Base-by-base conservation (phyloP, 1,140 invertebrate species). In the Lethocerus indicus region DNA sequence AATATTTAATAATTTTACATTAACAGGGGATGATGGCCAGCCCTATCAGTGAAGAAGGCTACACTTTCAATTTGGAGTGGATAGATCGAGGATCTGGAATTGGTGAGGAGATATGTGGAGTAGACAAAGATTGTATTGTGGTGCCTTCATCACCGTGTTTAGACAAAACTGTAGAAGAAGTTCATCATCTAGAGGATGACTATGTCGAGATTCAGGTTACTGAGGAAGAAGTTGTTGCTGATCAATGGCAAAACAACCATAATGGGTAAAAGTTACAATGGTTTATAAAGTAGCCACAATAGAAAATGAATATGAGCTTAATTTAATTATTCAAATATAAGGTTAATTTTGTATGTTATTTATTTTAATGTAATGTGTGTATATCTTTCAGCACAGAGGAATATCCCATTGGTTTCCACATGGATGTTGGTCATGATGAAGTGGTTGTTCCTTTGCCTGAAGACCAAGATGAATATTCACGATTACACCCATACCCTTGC, bases 391-490 rank as follows among this genome's bases (percentile, higher is more conserved):
- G 44, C n/a, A 14, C 43, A 14, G 40, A 51, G 23, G 50, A 47
- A 28, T 29, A 36, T 12, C 25, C 23, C 14, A 23, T 43, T 45
- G 41, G 36, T 16, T 32, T 28, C 14, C 20, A 40, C 13, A 25
- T 49, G 5, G 28, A 44, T 50, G 24, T 16, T 45, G 23, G 21
- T 20, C 23, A 32, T 45, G 37, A 18, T 3, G 49, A 45, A n/a
- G 24, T 40, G 23, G 28, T 21, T 14, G 29, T 85, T 42, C 79
- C 81, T 9, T 63, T 87, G 54, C 80, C 81, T 16, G 81, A 81
- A 43, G 81, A 83, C 60, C 82, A 85, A 68, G 82, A 86, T 64
- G 76, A 83, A 51, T 85, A 85, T 58, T 83, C 79, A 25, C 78
- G 78, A 2, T 72, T 79, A 53, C 71, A 82, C n/a, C 83, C 83